phyloP scores from a whole-genome alignment of 2,797 vertebrate species.

The Hozukius guyotensis region DNA sequence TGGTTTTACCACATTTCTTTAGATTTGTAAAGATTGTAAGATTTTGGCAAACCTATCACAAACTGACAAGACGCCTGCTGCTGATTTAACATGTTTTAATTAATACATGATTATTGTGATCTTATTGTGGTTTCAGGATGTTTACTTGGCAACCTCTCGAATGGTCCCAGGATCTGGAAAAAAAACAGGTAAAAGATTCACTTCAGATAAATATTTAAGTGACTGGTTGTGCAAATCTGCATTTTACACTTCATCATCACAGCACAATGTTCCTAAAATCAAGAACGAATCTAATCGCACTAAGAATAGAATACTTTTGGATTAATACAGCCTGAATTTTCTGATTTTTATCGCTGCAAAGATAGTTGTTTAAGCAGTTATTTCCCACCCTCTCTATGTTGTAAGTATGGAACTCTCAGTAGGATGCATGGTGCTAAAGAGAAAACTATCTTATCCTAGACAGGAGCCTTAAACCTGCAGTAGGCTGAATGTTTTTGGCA shows the following conservation, averaged over 20 bases:
- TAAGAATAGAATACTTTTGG: background rate
- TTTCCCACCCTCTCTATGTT: no score
- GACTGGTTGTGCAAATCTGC: background rate
- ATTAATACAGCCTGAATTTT: background rate
- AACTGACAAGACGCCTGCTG: background rate
- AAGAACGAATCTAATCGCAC: background rate
- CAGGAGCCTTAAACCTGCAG: no score
- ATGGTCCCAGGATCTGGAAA: background rate
- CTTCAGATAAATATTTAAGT: background rate
- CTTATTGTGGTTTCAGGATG: background rate
- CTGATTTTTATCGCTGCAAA: background rate
- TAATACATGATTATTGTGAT: background rate
- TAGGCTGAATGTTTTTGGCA: no score
- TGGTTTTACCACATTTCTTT: background rate
- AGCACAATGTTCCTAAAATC: background rate
- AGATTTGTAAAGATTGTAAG: background rate
- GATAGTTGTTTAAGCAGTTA: background rate
- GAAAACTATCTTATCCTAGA: no score
- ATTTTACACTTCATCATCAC: background rate
- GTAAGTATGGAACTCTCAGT: no score
- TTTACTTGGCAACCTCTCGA: background rate
- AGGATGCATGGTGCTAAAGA: no score
- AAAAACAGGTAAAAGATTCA: background rate
- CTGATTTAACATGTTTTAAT: constrained; percentile 1
- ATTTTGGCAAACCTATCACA: background rate